Evolutionary conservation across 2,113 vertebrate genomes (phyloP), one percentile per base, ranked within the genome.

Genomic region (Tetrax tetrax): DNA sequence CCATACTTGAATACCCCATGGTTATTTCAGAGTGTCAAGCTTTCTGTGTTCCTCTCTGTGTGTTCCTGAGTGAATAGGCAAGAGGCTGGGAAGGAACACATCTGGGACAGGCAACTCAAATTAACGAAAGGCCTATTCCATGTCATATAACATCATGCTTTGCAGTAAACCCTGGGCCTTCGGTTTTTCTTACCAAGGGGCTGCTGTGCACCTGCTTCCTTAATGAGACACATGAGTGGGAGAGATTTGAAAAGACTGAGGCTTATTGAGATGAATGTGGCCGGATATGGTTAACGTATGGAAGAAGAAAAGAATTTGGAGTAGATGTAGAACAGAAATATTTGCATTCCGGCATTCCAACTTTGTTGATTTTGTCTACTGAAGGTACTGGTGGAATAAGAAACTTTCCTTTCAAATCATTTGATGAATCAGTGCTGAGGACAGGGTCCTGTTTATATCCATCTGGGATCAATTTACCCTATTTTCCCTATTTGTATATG

Each of bases 321-420:
- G 15, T 64, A 2, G 4, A 13, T 29, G 38, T 12, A 23, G 14
- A 71, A 29, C 21, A 76, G 50, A 18, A 82, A 12, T 77, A 60
- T 35, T 78, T 72, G 21, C 53, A 51, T 57, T 78, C 47, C 21
- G 23, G 6, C 8, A 24, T 54, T 80, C 31, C 54, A 31, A 33
- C 17, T 56, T 57, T 24, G 3, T 43, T 77, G 29, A 8, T 48
- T 29, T 83, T 56, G 48, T 21, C 43, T 33, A 8, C 6, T 61
- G 41, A 74, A 74, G 27, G 12, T 43, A 17, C 19, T 64, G 24
- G 5, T 31, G 51, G 57, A 77, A 71, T 37, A 77, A 43, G 19
- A 82, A 47, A 0, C 1, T 2, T 7, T 4, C 0, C 13, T 9
- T 56, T 61, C 38, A 56, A 61, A 51, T 50, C 10, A n/a, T 23